phyloP scores from a whole-genome alignment of 2,797 vertebrate genomes.

The Amphiprion clarkii region DNA sequence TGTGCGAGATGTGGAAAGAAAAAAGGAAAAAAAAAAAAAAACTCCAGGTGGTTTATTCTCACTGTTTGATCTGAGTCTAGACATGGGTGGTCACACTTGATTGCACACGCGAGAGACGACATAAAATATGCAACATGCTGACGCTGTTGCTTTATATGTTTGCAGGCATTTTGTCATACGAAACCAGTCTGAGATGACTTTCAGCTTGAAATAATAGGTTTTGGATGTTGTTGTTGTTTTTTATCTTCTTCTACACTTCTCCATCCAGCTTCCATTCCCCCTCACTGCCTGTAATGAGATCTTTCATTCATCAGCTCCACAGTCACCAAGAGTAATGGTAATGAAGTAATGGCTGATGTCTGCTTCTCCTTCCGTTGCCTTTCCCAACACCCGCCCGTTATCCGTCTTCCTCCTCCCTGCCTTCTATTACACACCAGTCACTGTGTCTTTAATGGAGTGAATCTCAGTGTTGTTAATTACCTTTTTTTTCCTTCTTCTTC shows the following conservation, averaged over 20 bases:
- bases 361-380: slow-evolving; percentile 46
- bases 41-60: slow-evolving; percentile 57
- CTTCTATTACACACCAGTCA: slow-evolving; percentile 30
- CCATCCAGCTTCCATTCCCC: slow-evolving; percentile 15
- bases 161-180: background rate
- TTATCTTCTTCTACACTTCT: slow-evolving; percentile 5
- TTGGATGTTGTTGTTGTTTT: slow-evolving; percentile 25
- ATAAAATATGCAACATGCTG: slow-evolving; percentile 4
- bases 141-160: background rate
- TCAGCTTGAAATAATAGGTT: slow-evolving; percentile 35
- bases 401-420: slow-evolving; percentile 49
- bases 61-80: slow-evolving; percentile 44
- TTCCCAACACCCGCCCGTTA: slow-evolving; percentile 38
- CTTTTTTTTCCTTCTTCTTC: slow-evolving; percentile 3
- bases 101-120: background rate
- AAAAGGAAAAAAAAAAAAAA: slow-evolving; percentile 14
- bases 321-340: slow-evolving; percentile 53
- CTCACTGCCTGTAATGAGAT: slow-evolving; percentile 36
- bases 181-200: background rate
- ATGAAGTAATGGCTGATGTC: slow-evolving; percentile 60
- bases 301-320: slow-evolving; percentile 56
- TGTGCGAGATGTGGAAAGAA: slow-evolving; percentile 23
- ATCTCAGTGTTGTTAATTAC: slow-evolving; percentile 52
- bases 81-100: slow-evolving; percentile 23
- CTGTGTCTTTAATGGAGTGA: slow-evolving; percentile 45